phyloP scores from a whole-genome alignment of 2,888 invertebrate genomes.

The Andricus quercusramuli region DNA sequence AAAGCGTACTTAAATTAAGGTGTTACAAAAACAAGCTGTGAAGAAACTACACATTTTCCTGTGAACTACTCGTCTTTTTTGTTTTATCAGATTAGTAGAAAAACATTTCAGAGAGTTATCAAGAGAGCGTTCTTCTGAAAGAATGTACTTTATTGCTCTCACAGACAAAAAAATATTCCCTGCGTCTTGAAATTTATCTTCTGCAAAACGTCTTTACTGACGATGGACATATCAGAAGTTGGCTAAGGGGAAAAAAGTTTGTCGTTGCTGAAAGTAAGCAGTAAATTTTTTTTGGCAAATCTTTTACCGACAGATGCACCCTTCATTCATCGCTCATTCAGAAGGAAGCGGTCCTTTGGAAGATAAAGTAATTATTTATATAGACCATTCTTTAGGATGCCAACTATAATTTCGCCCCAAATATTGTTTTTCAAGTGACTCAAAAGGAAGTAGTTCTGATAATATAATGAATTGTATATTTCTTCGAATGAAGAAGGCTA shows the following conservation, averaged over 20 bases:
- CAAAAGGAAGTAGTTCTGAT: background rate
- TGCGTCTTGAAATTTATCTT: background rate
- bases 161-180: background rate
- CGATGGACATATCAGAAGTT: conserved; percentile 3
- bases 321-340: background rate
- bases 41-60: too few relatives aligned
- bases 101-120: background rate
- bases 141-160: background rate
- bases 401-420: background rate
- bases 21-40: too few relatives aligned
- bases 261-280: conserved; percentile 1
- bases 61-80: background rate
- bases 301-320: background rate
- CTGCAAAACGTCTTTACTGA: background rate
- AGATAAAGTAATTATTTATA: conserved; percentile 2
- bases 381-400: background rate
- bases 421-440: conserved; percentile 9
- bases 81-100: background rate
- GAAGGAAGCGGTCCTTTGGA: background rate
- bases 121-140: background rate
- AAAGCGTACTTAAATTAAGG: too few relatives aligned
- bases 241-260: background rate
- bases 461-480: background rate
- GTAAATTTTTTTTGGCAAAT: background rate
- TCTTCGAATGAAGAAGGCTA: background rate